Percentiles rank a stretch among this genome's conserved stretches.
Evolutionary conservation across 2,113 vertebrate species (phyloP).

Genomic region (Pipra filicauda): DNA sequence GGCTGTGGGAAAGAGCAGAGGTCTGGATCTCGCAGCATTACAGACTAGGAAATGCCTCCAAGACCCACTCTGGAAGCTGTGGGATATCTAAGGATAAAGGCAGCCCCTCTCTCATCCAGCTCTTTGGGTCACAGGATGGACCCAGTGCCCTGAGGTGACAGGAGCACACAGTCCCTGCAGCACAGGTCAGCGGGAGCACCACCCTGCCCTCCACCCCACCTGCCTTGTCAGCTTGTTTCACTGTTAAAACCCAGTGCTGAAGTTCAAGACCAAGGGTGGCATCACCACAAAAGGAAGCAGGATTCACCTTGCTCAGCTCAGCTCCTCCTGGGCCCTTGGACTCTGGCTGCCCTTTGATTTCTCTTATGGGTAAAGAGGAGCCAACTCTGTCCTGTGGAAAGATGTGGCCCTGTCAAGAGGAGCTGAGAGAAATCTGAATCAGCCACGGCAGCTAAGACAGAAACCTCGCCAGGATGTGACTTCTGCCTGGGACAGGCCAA

Average conservation of each 20-base stretch:
- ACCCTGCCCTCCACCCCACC: not conserved
- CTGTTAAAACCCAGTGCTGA: not conserved
- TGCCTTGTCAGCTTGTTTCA: not conserved
- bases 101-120: not conserved
- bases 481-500: not conserved
- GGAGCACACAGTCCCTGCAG: not conserved
- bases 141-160: rapidly evolving
- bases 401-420: not conserved
- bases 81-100: not conserved
- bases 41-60: not conserved
- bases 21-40: not conserved
- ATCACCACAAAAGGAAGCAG: not conserved
- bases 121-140: not conserved
- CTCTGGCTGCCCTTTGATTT: not conserved
- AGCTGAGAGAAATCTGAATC: not conserved
- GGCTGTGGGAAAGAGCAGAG: not conserved
- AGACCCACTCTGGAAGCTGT: not conserved
- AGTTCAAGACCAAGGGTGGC: not conserved
- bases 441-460: not conserved
- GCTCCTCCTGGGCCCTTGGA: not conserved
- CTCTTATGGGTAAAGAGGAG: not conserved
- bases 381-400: not conserved
- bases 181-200: rapidly evolving
- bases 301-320: not conserved
- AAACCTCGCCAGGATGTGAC: not conserved